Conservation (phyloP, 2,797 vertebrate species). For the Cuculus canorus region DNA sequence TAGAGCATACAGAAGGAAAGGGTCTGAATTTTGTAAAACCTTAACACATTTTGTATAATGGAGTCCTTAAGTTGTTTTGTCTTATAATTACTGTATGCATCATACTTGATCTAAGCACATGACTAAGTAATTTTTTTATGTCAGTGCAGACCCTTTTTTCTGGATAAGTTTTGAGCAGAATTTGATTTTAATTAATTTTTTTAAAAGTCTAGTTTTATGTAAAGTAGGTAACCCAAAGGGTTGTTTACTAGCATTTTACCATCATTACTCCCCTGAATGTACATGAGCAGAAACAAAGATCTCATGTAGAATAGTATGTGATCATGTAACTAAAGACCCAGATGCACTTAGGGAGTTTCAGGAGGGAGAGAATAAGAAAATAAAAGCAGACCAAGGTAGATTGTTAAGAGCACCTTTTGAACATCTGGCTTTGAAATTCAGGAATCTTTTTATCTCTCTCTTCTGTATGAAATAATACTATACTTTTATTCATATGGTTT, state of each 20-base stretch:
- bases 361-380: neutral
- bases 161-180: neutral
- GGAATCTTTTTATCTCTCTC: neutral
- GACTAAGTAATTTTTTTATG: too few relatives aligned
- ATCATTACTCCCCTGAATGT: neutral
- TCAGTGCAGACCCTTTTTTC: neutral
- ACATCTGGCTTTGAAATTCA: neutral
- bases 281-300: neutral
- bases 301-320: neutral
- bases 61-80: neutral
- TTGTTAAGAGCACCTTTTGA: neutral
- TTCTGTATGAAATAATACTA: neutral
- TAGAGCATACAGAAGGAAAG: neutral
- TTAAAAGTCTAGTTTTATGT: neutral
- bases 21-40: neutral
- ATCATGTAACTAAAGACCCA: neutral
- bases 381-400: neutral
- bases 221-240: neutral
- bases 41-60: neutral
- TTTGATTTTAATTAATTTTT: neutral
- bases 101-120: neutral
- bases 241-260: neutral
- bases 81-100: neutral
- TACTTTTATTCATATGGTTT: neutral
- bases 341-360: neutral